Conservation (phyloP, 37 sponge, comb jelly and placozoan species). For the Cliona cf. orientalis region DNA sequence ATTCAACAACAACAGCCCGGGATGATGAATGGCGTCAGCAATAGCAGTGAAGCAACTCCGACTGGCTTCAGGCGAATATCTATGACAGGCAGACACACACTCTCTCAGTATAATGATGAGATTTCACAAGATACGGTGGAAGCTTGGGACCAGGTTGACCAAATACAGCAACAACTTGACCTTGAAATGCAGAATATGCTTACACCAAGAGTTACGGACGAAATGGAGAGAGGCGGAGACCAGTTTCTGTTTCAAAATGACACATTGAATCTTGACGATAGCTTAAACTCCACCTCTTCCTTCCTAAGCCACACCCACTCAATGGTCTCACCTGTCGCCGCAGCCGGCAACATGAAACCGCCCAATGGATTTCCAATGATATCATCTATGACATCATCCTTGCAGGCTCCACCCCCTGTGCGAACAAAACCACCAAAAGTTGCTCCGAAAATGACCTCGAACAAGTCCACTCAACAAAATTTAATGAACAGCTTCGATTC, state of each 20-base stretch:
- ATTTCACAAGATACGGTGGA: no score
- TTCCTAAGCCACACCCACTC: neutral
- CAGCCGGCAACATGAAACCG: no score
- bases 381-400: neutral
- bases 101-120: no score
- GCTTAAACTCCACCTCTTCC: neutral
- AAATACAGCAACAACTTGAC: no score
- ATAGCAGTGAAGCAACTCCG: neutral
- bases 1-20: neutral
- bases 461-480: neutral
- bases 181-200: conserved; percentile 1
- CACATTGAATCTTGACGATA: no score
- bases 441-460: neutral
- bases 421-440: neutral
- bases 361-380: no score
- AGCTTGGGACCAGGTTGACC: no score
- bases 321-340: neutral
- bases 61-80: no score
- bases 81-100: no score
- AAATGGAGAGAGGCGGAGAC: neutral
- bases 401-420: neutral
- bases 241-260: neutral
- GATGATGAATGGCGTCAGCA: neutral
- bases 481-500: neutral
- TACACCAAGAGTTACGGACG: neutral